Conservation (phyloP, 1,140 invertebrate species). For the Drosophila virilis region DNA sequence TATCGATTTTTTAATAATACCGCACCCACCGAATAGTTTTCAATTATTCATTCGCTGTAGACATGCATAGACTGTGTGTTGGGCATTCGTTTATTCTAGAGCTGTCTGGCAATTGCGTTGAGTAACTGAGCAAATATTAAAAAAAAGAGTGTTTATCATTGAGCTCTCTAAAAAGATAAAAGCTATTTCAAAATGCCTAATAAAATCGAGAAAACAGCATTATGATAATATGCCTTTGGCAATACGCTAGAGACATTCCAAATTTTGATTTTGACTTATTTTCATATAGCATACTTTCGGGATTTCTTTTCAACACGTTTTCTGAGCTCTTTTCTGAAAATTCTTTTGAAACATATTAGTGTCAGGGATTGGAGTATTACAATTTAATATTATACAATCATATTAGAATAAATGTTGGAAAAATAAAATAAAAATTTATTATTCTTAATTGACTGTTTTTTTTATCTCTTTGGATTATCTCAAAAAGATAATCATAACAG, state of each 20-base stretch:
- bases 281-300: conserved; percentile 11
- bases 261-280: not conserved
- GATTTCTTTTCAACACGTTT: not conserved
- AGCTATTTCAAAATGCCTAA: not conserved
- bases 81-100: not conserved
- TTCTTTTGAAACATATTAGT: no score
- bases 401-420: no score
- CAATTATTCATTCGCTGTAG: conserved; percentile 59
- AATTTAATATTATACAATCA: no score
- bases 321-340: no score
- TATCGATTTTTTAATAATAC: conserved; percentile 74
- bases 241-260: not conserved
- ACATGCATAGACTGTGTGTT: not conserved
- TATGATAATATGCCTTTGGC: not conserved
- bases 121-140: conserved; percentile 15
- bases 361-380: no score
- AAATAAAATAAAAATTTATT: no score
- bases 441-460: no score
- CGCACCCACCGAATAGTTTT: conserved; percentile 43
- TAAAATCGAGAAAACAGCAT: not conserved
- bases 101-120: not conserved
- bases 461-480: no score
- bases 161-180: not conserved
- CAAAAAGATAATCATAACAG: no score
- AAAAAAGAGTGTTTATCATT: not conserved